Evolutionary conservation across 2,113 vertebrate species (phyloP), one percentile per base, ranked within the genome.

Genomic region (Nyctibius bracteatus): DNA sequence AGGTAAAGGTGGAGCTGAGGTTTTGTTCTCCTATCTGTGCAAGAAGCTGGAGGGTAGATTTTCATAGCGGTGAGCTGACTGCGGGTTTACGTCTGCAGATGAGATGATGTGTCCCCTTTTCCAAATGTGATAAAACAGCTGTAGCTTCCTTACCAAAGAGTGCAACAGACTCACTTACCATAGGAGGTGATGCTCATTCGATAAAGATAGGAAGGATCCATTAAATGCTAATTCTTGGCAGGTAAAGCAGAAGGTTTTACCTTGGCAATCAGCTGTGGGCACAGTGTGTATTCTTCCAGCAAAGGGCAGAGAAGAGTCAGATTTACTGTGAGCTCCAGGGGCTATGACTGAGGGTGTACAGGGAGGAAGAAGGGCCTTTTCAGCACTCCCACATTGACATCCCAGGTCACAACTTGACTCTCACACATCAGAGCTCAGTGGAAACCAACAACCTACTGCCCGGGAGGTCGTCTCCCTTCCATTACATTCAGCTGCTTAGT

Each of bases 261-360:
- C 35, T 71, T 3, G 4, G 35, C 37, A 7, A 8, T 6, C 28
- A 19, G 15, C 88, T 72, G 19, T 8, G 31, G 41, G 51, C 33
- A 22, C 5, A 1, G 43, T 3, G 14, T 16, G 14, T 81, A 12
- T 59, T 84, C 25, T n/a, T 74, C 47, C 44, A 93, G 12, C 52
- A 55, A 67, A 71, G 61, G 27, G 28, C 49, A 77, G 52, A 59
- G 70, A 27, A 49, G 19, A 21, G 8, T 74, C 22, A 35, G 10
- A 44, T 35, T 33, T 65, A 17, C 52, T 49, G 20, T 78, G 55
- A 71, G 47, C 82, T 61, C 39, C 33, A 22, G 20, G 30, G 51
- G 30, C 84, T 54, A 20, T 25, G 15, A 10, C 66, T 37, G 21
- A 22, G 54, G 25, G 14, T 0, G 0, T n/a, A 16, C 1, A 1